Conservation (phyloP, 2,113 vertebrate species). For the Podocnemis expansa region DNA sequence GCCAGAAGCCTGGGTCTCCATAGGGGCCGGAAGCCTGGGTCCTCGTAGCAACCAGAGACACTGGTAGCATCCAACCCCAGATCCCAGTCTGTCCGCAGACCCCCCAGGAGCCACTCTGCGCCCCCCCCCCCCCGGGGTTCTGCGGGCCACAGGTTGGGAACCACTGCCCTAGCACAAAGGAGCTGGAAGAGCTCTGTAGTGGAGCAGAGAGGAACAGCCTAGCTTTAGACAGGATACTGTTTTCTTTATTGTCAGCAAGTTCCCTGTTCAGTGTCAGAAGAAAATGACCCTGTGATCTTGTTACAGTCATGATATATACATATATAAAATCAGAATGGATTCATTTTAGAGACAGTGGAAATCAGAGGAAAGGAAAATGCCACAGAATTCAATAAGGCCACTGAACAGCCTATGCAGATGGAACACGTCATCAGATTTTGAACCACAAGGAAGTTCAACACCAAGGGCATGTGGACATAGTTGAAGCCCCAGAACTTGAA, state of each 20-base stretch:
- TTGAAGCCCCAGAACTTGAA: too few relatives aligned
- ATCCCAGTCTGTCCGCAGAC: too few relatives aligned
- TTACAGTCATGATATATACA: constrained; percentile 58
- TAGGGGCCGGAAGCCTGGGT: too few relatives aligned
- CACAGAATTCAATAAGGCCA: constrained; percentile 8
- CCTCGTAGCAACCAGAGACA: too few relatives aligned
- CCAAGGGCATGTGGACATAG: background rate
- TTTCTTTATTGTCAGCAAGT: constrained; percentile 27
- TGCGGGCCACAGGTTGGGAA: too few relatives aligned
- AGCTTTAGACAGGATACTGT: constrained; percentile 29
- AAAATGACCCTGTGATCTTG: constrained; percentile 18
- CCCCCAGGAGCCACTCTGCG: too few relatives aligned
- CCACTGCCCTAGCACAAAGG: background rate
- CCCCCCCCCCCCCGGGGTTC: too few relatives aligned
- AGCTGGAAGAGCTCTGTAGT: background rate
- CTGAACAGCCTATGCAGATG: background rate
- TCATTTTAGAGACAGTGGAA: constrained; percentile 54
- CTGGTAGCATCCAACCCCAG: too few relatives aligned
- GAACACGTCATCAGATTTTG: too few relatives aligned
- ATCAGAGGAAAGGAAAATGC: constrained; percentile 52
- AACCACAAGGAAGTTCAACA: too few relatives aligned
- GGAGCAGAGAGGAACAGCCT: constrained; percentile 19
- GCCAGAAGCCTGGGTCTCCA: too few relatives aligned
- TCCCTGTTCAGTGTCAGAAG: background rate
- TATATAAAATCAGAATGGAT: constrained; percentile 62